Evolutionary conservation across 2,797 vertebrate species (phyloP).

Genomic region (Sebastes nivosus): DNA sequence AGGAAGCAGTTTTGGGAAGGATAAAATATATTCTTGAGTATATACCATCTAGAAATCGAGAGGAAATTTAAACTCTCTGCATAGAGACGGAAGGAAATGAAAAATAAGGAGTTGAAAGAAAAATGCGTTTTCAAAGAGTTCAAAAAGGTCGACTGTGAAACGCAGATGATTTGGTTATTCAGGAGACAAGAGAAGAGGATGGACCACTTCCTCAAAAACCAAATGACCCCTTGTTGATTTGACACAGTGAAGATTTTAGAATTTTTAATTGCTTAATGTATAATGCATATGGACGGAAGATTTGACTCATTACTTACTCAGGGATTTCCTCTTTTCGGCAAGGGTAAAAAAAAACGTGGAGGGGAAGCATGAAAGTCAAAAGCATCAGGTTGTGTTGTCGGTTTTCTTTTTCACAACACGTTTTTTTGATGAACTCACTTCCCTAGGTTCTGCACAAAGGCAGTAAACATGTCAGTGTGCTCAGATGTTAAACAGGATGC

Average conservation of each 20-base stretch:
- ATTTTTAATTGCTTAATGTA: slow-evolving; percentile 63
- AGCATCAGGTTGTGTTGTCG: slow-evolving; percentile 15
- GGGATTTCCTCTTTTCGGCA: slow-evolving; percentile 19
- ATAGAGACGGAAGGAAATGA: not conserved
- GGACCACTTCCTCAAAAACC: not conserved
- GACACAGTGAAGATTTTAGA: slow-evolving; percentile 38
- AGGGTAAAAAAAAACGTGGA: slow-evolving; percentile 14
- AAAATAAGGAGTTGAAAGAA: not conserved
- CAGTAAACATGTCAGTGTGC: slow-evolving; percentile 27
- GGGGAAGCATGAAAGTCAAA: slow-evolving; percentile 17
- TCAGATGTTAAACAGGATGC: slow-evolving; percentile 3
- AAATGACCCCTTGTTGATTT: slow-evolving; percentile 41
- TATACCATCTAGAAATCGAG: too few species aligned
- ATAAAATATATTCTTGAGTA: not conserved
- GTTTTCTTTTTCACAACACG: slow-evolving; percentile 6
- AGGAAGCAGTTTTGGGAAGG: not conserved
- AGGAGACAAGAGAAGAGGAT: not conserved
- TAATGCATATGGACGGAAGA: slow-evolving; percentile 55
- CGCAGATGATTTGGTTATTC: not conserved
- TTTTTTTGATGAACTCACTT: not conserved
- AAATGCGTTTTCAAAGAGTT: not conserved
- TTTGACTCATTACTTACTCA: slow-evolving; percentile 40
- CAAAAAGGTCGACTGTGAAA: slow-evolving; percentile 4
- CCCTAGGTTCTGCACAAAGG: slow-evolving; percentile 26
- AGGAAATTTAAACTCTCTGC: not conserved